Percentiles rank a stretch among this genome's conserved stretches.
These are phyloP conservation scores for Apocrypta bakeri DNA, from an alignment of 1,140 invertebrate genomes.

Conservation along the genomic window DNA sequence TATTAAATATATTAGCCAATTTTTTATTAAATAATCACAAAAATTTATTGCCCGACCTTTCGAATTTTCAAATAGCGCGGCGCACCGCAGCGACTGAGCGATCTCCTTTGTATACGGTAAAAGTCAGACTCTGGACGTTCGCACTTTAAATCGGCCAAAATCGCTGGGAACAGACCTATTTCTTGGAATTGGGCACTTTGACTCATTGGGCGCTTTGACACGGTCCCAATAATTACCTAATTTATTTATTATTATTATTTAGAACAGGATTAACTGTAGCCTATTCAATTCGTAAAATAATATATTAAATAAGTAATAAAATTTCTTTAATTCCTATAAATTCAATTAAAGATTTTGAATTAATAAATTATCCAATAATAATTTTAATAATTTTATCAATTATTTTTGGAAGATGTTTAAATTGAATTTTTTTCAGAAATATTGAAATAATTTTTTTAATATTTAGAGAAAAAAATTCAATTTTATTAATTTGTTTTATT, in stretches of 20 bases:
- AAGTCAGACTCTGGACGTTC: too few relatives aligned
- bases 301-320: slow-evolving; percentile 73
- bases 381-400: slow-evolving; percentile 45
- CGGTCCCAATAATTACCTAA: slow-evolving; percentile 63
- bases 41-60: too few relatives aligned
- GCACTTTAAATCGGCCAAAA: too few relatives aligned
- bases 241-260: slow-evolving; percentile 69
- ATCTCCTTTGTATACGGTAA: too few relatives aligned
- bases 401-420: neutral
- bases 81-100: too few relatives aligned
- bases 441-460: slow-evolving; percentile 54
- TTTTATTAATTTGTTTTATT: slow-evolving; percentile 64
- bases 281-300: neutral
- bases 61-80: too few relatives aligned
- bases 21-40: too few relatives aligned
- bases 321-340: slow-evolving; percentile 73
- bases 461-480: slow-evolving; percentile 72
- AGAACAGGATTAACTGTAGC: slow-evolving; percentile 60
- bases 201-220: too few relatives aligned
- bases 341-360: slow-evolving; percentile 23
- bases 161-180: too few relatives aligned
- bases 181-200: too few relatives aligned
- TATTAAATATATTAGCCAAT: too few relatives aligned
- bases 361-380: slow-evolving; percentile 48
- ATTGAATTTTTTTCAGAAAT: slow-evolving; percentile 21